Percentiles rank a stretch among this genome's conserved stretches.
Evolutionary conservation across 2,888 invertebrate genomes (phyloP).

Genomic region (Odiellus spinosus): DNA sequence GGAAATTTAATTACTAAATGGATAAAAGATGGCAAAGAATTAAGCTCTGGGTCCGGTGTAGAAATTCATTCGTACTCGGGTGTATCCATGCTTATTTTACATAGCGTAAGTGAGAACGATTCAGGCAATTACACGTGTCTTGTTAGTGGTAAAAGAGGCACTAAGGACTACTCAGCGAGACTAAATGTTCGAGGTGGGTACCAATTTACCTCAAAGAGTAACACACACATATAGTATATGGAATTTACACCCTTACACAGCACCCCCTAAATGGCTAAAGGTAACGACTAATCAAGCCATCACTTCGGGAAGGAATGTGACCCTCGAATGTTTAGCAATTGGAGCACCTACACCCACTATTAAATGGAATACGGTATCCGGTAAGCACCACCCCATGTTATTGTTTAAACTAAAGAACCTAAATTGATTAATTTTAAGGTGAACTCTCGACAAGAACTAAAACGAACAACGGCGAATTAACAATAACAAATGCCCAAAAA

Average conservation of each 20-base stretch:
- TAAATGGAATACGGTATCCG: conserved; percentile 7
- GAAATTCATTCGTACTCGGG: not conserved
- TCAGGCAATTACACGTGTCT: not conserved
- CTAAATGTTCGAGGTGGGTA: not conserved
- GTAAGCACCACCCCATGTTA: conserved; percentile 3
- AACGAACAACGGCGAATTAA: conserved; percentile 10
- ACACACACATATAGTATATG: too few relatives aligned
- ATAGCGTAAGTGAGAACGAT: not conserved
- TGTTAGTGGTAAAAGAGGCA: not conserved
- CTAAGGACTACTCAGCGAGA: not conserved
- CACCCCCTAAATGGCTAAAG: conserved; percentile 14
- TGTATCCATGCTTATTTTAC: not conserved
- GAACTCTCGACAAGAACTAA: too few relatives aligned
- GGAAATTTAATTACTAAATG: conserved; percentile 71
- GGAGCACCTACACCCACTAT: conserved; percentile 11
- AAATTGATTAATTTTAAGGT: too few relatives aligned
- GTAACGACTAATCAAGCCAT: conserved; percentile 12
- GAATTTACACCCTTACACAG: too few relatives aligned
- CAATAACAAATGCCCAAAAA: conserved; percentile 9
- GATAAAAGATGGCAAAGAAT: conserved; percentile 53
- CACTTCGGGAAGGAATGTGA: conserved; percentile 10
- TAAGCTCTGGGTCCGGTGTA: not conserved
- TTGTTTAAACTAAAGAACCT: not conserved
- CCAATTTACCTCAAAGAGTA: too few relatives aligned
- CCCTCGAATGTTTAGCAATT: conserved; percentile 12